Conservation (phyloP, 2,888 invertebrate genomes). For the Argyra leucocephala region DNA sequence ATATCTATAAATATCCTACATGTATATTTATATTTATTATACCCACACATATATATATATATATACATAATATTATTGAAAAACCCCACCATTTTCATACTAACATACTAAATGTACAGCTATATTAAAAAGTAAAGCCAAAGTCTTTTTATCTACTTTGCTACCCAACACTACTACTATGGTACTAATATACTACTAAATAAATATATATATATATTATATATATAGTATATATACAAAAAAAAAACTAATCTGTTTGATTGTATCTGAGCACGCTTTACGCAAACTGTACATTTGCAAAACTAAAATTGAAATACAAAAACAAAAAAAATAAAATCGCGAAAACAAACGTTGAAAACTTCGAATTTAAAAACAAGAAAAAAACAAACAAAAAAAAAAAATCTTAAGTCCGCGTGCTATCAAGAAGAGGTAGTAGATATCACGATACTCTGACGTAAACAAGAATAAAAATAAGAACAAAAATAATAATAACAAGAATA, state of each 20-base stretch:
- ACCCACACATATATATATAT: neutral
- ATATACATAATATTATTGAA: neutral
- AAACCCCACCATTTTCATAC: neutral
- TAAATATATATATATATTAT: neutral
- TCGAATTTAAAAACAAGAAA: too few species aligned
- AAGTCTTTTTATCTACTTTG: too few species aligned
- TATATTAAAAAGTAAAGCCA: neutral
- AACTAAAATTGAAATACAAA: neutral
- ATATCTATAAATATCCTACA: neutral
- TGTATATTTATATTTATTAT: neutral
- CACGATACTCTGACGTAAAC: slow-evolving; percentile 3
- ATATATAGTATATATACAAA: neutral
- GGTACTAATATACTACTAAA: neutral
- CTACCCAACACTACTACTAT: neutral
- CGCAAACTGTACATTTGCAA: slow-evolving; percentile 3
- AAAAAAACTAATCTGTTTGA: neutral
- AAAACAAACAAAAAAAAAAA: neutral
- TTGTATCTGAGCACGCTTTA: slow-evolving; percentile 6
- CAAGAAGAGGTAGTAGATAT: neutral
- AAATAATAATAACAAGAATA: too few species aligned
- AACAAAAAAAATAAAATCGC: neutral
- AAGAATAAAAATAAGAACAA: neutral
- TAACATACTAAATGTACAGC: slow-evolving; percentile 3
- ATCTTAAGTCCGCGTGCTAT: neutral
- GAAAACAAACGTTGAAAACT: neutral